Conservation (phyloP, 2,113 vertebrate species). For the Dolichotis patagonum region DNA sequence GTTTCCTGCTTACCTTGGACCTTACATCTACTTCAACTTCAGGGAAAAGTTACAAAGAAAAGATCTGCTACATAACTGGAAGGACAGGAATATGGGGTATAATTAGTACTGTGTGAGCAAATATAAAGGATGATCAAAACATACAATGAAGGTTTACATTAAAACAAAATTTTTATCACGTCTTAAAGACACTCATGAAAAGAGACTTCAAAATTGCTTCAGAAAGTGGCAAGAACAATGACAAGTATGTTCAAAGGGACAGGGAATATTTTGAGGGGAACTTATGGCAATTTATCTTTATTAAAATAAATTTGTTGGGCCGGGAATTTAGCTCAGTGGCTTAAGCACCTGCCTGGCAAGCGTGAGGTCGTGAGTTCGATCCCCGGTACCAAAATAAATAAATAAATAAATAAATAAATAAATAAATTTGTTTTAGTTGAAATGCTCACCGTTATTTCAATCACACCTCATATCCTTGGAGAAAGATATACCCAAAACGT, state of each 20-base stretch:
- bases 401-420: too few species aligned
- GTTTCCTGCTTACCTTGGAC: not conserved
- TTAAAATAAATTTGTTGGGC: not conserved
- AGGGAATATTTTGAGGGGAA: not conserved
- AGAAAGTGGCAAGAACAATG: not conserved
- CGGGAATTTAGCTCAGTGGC: too few species aligned
- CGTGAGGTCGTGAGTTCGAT: too few species aligned
- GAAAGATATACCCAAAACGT: not conserved
- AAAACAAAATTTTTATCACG: not conserved
- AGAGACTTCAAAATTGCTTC: not conserved
- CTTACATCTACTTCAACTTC: not conserved
- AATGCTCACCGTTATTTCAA: not conserved
- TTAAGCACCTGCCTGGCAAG: too few species aligned
- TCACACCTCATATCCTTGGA: not conserved
- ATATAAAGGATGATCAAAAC: not conserved
- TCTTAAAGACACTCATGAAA: not conserved
- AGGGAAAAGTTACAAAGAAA: not conserved
- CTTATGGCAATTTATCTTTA: not conserved
- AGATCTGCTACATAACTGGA: not conserved
- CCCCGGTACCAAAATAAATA: too few species aligned
- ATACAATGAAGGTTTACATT: not conserved
- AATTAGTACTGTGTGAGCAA: not conserved
- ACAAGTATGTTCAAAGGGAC: not conserved
- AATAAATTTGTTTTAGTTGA: not conserved
- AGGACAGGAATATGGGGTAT: not conserved